Conservation (phyloP, 1,140 invertebrate genomes). For the Camponotus floridanus region DNA sequence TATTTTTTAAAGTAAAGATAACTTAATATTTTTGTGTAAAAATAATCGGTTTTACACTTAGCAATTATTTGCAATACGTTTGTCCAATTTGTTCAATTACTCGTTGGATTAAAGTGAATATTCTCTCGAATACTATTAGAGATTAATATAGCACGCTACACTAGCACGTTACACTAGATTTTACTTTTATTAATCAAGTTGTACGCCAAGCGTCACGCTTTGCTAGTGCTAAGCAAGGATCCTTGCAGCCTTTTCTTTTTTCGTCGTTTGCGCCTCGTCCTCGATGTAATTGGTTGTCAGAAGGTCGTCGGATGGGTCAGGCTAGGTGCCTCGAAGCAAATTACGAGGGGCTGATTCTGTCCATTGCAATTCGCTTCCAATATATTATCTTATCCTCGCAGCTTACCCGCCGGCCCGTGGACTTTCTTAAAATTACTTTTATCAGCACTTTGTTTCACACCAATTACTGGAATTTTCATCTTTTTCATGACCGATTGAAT, state of each 20-base stretch:
- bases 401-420: constrained; percentile 23
- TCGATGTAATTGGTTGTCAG: constrained; percentile 68
- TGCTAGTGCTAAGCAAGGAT: constrained; percentile 33
- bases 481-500: constrained; percentile 26
- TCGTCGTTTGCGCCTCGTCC: constrained; percentile 49
- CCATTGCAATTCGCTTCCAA: constrained; percentile 74
- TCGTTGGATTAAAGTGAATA: constrained; percentile 19
- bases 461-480: constrained; percentile 64
- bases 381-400: constrained; percentile 67
- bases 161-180: constrained; percentile 15
- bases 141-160: neutral
- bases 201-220: neutral
- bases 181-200: constrained; percentile 50
- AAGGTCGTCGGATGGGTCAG: constrained; percentile 57
- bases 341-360: constrained; percentile 74
- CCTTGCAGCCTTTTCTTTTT: constrained; percentile 41
- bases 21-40: neutral
- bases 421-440: constrained; percentile 62
- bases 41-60: neutral
- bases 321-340: constrained; percentile 68
- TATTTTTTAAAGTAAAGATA: neutral
- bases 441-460: constrained; percentile 68
- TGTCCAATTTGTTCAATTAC: neutral
- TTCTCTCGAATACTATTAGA: neutral
- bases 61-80: neutral